Percentiles rank a stretch among this genome's conserved stretches.
These are phyloP conservation scores for Takifugu bimaculatus DNA, from an alignment of 2,113 vertebrate genomes.

Conservation along the genomic window DNA sequence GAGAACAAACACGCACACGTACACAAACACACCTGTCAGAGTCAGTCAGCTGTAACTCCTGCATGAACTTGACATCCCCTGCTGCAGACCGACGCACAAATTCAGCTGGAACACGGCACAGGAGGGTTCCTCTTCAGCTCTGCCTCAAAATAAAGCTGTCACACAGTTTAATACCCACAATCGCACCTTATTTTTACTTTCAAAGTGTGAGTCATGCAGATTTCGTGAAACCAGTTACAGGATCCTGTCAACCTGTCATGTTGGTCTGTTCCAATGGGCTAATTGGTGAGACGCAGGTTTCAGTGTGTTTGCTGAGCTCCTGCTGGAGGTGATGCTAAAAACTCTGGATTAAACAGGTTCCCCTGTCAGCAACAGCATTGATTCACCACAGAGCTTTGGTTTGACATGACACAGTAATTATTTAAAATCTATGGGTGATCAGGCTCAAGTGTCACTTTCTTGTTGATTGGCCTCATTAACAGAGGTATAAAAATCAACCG, in stretches of 20 bases:
- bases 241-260: background rate
- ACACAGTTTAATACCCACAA: background rate
- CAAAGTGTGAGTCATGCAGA: too few relatives aligned
- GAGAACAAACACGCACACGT: slow-evolving; percentile 14
- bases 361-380: background rate
- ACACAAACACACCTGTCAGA: slow-evolving; percentile 7
- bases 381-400: too few relatives aligned
- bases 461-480: too few relatives aligned
- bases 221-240: background rate
- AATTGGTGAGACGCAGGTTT: background rate
- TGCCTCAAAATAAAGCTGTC: background rate
- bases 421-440: too few relatives aligned
- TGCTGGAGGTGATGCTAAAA: too few relatives aligned
- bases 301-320: background rate
- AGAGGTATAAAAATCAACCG: too few relatives aligned
- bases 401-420: too few relatives aligned
- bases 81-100: background rate
- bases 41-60: slow-evolving; percentile 4
- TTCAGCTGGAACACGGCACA: background rate
- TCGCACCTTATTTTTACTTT: slow-evolving; percentile 5
- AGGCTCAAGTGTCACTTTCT: too few relatives aligned
- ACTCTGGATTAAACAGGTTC: too few relatives aligned
- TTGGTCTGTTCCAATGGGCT: background rate
- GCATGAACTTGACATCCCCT: background rate
- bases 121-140: background rate